Conservation (phyloP, 1,140 invertebrate genomes). For the Pseudoatta argentina region DNA sequence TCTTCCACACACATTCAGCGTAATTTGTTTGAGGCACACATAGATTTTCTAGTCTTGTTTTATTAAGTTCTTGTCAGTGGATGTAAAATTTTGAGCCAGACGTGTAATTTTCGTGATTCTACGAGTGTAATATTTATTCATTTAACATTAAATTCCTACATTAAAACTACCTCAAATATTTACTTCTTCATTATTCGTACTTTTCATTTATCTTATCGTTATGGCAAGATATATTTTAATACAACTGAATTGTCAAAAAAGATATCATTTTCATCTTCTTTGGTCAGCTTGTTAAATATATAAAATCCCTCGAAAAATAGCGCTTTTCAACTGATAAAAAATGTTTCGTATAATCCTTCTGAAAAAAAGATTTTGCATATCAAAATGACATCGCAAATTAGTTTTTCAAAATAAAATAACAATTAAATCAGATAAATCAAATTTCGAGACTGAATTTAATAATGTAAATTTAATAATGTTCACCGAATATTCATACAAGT, state of each 20-base stretch:
- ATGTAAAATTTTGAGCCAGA: background rate
- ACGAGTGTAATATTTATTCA: slow-evolving; percentile 5
- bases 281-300: background rate
- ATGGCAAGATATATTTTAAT: background rate
- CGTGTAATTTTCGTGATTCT: background rate
- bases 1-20: slow-evolving; percentile 29
- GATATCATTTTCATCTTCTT: background rate
- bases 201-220: background rate
- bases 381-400: background rate
- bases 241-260: background rate
- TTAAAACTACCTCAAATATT: background rate
- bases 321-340: background rate
- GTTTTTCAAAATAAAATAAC: background rate
- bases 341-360: background rate
- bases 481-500: background rate
- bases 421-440: background rate
- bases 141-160: background rate
- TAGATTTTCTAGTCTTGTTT: background rate
- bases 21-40: slow-evolving; percentile 16
- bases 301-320: background rate
- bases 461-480: background rate
- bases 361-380: background rate
- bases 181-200: background rate
- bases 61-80: slow-evolving; percentile 25
- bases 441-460: background rate